These are phyloP conservation scores for Thunnus albacares DNA, from an alignment of 2,797 vertebrate genomes.

Conservation along the genomic window DNA sequence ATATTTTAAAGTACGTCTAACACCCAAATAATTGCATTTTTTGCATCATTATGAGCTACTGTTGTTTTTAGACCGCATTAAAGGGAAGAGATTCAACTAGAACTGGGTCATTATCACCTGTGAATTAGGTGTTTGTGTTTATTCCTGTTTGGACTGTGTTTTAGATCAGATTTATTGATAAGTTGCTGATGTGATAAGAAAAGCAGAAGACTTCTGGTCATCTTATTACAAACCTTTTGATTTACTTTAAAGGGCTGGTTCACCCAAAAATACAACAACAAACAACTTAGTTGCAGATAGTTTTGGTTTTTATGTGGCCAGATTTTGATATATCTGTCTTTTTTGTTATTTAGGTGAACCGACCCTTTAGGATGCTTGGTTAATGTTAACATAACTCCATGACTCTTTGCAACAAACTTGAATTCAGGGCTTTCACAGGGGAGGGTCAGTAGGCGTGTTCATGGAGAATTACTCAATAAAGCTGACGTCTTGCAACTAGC, in stretches of 20 bases:
- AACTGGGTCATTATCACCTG: not conserved
- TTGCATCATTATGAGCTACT: too few relatives aligned
- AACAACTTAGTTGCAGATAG: too few relatives aligned
- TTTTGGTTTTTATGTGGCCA: too few relatives aligned
- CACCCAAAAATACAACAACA: too few relatives aligned
- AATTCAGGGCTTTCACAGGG: not conserved
- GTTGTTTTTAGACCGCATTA: not conserved
- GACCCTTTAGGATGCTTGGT: not conserved
- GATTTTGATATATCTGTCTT: too few relatives aligned
- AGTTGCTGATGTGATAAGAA: not conserved
- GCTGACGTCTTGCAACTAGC: conserved; percentile 34
- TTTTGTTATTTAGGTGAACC: not conserved
- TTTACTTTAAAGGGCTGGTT: not conserved
- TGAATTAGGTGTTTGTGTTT: not conserved
- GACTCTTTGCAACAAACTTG: not conserved
- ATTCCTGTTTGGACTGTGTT: too few relatives aligned
- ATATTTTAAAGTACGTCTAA: not conserved
- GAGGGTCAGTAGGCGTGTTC: conserved; percentile 42
- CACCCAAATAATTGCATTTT: not conserved
- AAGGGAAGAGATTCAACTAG: not conserved
- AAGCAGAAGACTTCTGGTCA: not conserved
- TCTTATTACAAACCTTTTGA: not conserved
- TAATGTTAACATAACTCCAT: not conserved
- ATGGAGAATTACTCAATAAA: conserved; percentile 71
- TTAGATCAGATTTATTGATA: not conserved